phyloP scores from a whole-genome alignment of 2,888 invertebrate genomes.

The Enchytraeus crypticus region DNA sequence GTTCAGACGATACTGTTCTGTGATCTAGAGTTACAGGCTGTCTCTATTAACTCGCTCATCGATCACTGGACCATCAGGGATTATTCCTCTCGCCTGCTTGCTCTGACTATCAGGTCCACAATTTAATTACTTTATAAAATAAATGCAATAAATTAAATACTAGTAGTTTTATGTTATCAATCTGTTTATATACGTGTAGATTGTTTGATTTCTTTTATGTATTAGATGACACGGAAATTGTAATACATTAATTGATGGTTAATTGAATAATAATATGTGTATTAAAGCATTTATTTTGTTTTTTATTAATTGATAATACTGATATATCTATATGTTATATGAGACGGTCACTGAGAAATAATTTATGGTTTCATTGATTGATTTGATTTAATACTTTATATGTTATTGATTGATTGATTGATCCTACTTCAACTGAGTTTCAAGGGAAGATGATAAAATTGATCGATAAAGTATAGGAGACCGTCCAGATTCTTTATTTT shows the following conservation, averaged over 20 bases:
- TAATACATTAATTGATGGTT: background rate
- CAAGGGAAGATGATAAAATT: no score
- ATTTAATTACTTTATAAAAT: no score
- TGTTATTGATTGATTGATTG: background rate
- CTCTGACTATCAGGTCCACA: constrained; percentile 42
- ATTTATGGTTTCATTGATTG: background rate
- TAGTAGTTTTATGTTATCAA: no score
- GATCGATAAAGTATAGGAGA: no score
- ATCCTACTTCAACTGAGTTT: no score
- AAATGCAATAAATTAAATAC: no score
- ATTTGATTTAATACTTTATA: background rate
- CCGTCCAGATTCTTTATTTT: no score
- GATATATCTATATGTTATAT: background rate
- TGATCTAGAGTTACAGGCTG: constrained; percentile 42
- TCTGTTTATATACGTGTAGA: no score
- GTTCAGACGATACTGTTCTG: constrained; percentile 44
- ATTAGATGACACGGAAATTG: no score
- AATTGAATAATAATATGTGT: background rate
- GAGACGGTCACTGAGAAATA: background rate
- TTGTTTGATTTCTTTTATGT: no score
- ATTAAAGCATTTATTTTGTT: background rate
- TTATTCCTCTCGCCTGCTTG: constrained; percentile 44
- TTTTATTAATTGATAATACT: background rate
- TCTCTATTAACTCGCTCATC: constrained; percentile 37
- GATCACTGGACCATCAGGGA: constrained; percentile 48